Evolutionary conservation across 2,113 vertebrate genomes (phyloP), one percentile per base, ranked within the genome.

Genomic region (Channa maculata): DNA sequence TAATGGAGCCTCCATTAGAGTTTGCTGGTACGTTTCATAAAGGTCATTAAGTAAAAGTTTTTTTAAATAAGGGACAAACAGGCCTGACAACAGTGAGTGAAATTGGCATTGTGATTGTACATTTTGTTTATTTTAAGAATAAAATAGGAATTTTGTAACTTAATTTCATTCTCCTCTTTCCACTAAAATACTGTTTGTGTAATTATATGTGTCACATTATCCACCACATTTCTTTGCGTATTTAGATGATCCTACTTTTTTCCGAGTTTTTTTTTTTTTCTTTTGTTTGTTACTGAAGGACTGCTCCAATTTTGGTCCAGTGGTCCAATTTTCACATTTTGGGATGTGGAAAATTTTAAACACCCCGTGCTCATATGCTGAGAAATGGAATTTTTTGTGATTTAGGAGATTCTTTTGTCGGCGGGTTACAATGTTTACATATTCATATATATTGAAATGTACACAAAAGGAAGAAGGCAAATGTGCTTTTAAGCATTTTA

Each of bases 31-130:
- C 84, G 69, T 86, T 87, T 84, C 83, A 88, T 85, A 70, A 86
- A 80, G 67, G 75, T 89, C 87, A 88, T 84, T 55, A 67, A 65
- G 62, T 76, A 65, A 62, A 48, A 85, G 77, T n/a, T 51, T 69
- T 70, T 59, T 80, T 88, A 83, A 73, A 65, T 50, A 77, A 91
- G 81, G 84, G 80, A 80, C 67, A 86, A 75, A 75, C 62, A 82
- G 66, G 89, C 88, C 89, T 93, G 92, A 94, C 92, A 94, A 92
- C 92, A 93, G 89, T 94, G 90, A 92, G 89, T 92, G 87, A 92
- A 92, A 94, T 93, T 94, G 92, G 90, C 92, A 92, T 92, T 91
- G 86, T 91, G 89, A 92, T 92, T 89, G 89, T 91, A 92, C 85
- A 93, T 90, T 88, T 86, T 93, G 88, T 91, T 90, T 91, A 89